Percentiles rank a stretch among this genome's conserved stretches.
phyloP scores from a whole-genome alignment of 2,113 vertebrate species.

The Chinchilla lanigera region DNA sequence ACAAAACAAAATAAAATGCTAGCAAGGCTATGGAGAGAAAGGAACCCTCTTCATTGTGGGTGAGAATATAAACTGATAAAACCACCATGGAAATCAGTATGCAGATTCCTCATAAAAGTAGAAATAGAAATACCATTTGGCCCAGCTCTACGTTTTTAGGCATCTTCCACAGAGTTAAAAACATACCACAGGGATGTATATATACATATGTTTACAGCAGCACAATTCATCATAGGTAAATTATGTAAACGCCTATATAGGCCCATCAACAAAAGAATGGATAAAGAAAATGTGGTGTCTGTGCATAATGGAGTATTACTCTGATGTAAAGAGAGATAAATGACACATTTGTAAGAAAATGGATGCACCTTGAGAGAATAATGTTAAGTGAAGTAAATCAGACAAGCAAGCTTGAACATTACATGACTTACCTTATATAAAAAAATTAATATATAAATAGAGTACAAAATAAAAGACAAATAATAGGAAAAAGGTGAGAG shows the following conservation, averaged over 20 bases:
- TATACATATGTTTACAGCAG: background rate
- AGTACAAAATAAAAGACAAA: background rate
- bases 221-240: background rate
- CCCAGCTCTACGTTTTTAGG: background rate
- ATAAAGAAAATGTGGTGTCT: background rate
- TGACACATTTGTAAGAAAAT: background rate
- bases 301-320: background rate
- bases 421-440: background rate
- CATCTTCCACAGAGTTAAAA: background rate
- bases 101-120: background rate
- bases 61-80: background rate
- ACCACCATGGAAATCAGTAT: background rate
- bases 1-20: background rate
- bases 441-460: background rate
- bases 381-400: background rate
- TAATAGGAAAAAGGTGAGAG: background rate
- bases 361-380: background rate
- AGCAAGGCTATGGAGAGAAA: background rate
- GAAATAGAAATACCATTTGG: background rate
- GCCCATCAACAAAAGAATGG: background rate
- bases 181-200: background rate
- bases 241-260: background rate
- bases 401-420: background rate
- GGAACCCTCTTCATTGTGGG: background rate
- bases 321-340: background rate